These are phyloP conservation scores for Sebastes taczanowskii DNA, from an alignment of 2,797 vertebrate genomes.

Conservation along the genomic window DNA sequence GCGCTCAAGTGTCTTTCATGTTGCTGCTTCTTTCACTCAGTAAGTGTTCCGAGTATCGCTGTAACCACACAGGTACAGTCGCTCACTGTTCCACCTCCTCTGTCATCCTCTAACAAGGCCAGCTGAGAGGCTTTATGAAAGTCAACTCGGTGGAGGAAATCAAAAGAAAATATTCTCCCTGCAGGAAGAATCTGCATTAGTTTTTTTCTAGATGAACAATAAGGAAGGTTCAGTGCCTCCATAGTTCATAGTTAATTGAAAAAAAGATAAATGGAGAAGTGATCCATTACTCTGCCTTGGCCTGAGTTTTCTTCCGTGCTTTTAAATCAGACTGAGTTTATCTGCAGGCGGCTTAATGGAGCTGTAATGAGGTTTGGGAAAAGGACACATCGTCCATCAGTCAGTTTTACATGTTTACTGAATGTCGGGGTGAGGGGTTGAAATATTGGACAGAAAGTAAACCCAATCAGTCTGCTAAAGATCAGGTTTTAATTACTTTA, in stretches of 20 bases:
- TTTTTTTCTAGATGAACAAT: background rate
- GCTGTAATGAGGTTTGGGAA: background rate
- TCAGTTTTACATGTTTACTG: background rate
- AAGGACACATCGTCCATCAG: background rate
- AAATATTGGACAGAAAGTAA: background rate
- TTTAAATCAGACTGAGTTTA: background rate
- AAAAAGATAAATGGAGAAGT: background rate
- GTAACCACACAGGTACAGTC: background rate
- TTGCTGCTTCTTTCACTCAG: conserved; percentile 1
- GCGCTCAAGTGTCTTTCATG: background rate
- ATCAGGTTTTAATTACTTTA: background rate
- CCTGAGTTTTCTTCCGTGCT: background rate
- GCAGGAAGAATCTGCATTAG: background rate
- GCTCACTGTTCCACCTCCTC: background rate
- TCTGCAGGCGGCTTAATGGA: background rate
- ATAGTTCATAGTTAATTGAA: background rate
- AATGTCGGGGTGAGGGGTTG: background rate
- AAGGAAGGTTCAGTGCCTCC: background rate
- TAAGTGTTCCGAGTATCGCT: conserved; percentile 11
- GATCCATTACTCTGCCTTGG: background rate
- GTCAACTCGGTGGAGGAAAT: background rate
- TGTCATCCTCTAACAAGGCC: conserved; percentile 2
- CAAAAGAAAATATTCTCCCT: background rate
- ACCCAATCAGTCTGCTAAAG: background rate
- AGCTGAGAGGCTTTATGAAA: background rate